Conservation (phyloP, 2,888 invertebrate species). For the Embidobia sp. region DNA sequence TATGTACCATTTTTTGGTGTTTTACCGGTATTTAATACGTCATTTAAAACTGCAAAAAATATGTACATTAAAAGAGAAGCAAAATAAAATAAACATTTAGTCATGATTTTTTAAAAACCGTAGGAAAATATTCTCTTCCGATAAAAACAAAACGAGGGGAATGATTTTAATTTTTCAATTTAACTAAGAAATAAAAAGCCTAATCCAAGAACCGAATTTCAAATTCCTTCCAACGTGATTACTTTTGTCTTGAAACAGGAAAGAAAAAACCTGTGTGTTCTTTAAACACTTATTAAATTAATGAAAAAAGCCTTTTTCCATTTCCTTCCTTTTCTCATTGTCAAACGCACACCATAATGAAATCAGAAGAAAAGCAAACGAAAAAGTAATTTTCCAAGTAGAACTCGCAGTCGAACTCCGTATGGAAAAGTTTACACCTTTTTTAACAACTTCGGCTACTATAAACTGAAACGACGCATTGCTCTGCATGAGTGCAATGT, state of each 20-base stretch:
- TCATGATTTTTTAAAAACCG: too few species aligned
- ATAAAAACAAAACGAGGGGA: too few species aligned
- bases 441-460: constrained; percentile 62
- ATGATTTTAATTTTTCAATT: too few species aligned
- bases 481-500: constrained; percentile 44
- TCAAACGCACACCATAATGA: constrained; percentile 51
- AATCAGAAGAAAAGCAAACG: constrained; percentile 48
- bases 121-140: too few species aligned
- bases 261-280: too few species aligned
- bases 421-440: constrained; percentile 61
- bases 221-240: too few species aligned
- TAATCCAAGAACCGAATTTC: too few species aligned
- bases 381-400: constrained; percentile 41
- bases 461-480: constrained; percentile 48
- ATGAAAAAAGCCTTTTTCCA: constrained; percentile 25
- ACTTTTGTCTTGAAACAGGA: too few species aligned
- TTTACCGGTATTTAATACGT: constrained; percentile 25
- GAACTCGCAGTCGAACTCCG: constrained; percentile 48
- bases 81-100: too few species aligned
- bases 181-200: too few species aligned
- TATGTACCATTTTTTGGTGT: not conserved
- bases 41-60: too few species aligned
- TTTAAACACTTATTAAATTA: constrained; percentile 36
- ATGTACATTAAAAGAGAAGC: too few species aligned
- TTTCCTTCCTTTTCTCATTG: constrained; percentile 25